These are phyloP conservation scores for Nasua narica DNA, from an alignment of 2,797 vertebrate species.

Conservation along the genomic window DNA sequence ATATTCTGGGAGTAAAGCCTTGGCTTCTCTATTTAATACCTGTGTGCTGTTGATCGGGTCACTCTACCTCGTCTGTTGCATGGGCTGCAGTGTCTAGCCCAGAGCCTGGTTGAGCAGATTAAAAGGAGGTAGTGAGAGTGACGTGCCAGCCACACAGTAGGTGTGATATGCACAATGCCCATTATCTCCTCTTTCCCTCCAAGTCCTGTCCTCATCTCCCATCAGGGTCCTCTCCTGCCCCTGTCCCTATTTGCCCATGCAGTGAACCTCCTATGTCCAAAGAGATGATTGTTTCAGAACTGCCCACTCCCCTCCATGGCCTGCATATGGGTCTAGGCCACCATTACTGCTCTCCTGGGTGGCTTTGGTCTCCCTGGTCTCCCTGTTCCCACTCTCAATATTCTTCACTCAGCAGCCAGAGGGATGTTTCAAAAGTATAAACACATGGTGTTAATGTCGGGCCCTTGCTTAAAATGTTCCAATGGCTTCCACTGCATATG, in stretches of 20 bases:
- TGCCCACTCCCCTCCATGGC: neutral
- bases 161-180: accelerated
- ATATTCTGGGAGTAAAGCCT: neutral
- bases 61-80: neutral
- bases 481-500: neutral
- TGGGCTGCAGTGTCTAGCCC: neutral
- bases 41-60: neutral
- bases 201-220: neutral
- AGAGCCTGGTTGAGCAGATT: neutral
- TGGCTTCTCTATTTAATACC: neutral
- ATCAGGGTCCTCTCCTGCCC: neutral
- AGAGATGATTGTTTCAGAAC: neutral
- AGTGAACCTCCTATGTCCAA: neutral
- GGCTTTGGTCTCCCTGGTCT: neutral
- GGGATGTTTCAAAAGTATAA: neutral
- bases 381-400: neutral
- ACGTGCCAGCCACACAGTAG: neutral
- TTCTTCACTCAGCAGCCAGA: neutral
- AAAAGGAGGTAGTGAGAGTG: neutral
- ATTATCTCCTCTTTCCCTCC: neutral
- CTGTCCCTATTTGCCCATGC: neutral
- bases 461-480: neutral
- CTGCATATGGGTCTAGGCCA: neutral
- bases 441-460: neutral
- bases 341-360: neutral